Conservation (phyloP, 2,797 vertebrate species). For the Sarcophilus harrisii region DNA sequence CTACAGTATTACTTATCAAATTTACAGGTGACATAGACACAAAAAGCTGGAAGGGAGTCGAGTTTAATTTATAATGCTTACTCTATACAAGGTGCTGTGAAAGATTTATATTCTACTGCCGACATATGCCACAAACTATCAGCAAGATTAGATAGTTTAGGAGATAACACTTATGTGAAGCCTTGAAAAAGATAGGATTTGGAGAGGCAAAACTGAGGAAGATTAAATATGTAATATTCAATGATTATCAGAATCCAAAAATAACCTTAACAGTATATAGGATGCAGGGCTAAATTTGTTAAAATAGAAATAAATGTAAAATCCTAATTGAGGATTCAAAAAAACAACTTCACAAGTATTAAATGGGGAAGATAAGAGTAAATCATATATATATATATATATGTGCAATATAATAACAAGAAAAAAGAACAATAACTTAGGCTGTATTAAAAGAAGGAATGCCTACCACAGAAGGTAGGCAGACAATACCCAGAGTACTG, state of each 20-base stretch:
- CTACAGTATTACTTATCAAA: not conserved
- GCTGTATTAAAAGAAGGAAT: not conserved
- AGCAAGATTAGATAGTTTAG: not conserved
- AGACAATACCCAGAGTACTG: not conserved
- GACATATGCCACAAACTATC: not conserved
- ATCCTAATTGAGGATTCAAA: not conserved
- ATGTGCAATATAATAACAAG: not conserved
- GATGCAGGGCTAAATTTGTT: not conserved
- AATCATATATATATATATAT: not conserved
- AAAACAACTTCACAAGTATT: slow-evolving; percentile 44
- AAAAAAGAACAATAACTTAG: not conserved
- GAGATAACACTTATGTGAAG: not conserved
- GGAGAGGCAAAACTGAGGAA: not conserved
- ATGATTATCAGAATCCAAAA: not conserved
- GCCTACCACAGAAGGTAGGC: not conserved
- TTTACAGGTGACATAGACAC: not conserved
- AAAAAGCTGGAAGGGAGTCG: not conserved
- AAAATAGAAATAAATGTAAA: not conserved
- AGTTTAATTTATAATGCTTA: not conserved
- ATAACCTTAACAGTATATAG: not conserved
- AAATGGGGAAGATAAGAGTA: not conserved
- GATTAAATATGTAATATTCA: not conserved
- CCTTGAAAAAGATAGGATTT: not conserved
- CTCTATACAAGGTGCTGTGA: not conserved
- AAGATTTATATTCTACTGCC: not conserved